A percentile compares a stretch with the other conserved stretches of the same genome.
Conservation (phyloP, 2,888 invertebrate genomes). For the Trichogramma dendrolimi region DNA sequence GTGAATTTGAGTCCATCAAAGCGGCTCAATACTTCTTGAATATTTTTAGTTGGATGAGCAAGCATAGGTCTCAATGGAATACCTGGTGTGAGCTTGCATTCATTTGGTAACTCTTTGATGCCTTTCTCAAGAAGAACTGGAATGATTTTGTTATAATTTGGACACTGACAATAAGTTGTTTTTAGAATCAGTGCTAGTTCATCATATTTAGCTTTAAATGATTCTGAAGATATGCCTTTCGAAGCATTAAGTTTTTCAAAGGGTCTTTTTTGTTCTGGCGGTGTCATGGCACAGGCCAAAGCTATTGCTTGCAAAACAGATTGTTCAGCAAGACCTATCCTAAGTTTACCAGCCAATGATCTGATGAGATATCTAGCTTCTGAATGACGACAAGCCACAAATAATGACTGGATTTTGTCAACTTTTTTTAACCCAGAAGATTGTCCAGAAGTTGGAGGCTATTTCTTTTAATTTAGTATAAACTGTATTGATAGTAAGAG, state of each 20-base stretch:
- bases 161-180: constrained; percentile 94
- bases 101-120: constrained; percentile 66
- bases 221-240: constrained; percentile 61
- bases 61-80: constrained; percentile 97
- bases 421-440: constrained; percentile 79
- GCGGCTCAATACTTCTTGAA: constrained; percentile 79
- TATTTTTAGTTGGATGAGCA: constrained; percentile 95
- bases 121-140: constrained; percentile 76
- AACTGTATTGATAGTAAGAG: constrained; percentile 70
- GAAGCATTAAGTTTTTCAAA: constrained; percentile 63
- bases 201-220: constrained; percentile 73
- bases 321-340: constrained; percentile 96
- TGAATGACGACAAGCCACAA: constrained; percentile 83
- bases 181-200: constrained; percentile 74
- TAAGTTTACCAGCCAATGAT: constrained; percentile 86
- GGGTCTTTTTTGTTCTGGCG: constrained; percentile 66
- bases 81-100: constrained; percentile 85
- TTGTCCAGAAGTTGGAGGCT: constrained; percentile 78
- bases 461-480: constrained; percentile 82
- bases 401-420: constrained; percentile 83
- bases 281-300: constrained; percentile 75
- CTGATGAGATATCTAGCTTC: constrained; percentile 89
- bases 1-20: constrained; percentile 82
- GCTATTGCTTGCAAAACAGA: constrained; percentile 83
- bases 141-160: constrained; percentile 84